Evolutionary conservation across 2,113 vertebrate genomes (phyloP).

Genomic region (Propithecus coquereli): DNA sequence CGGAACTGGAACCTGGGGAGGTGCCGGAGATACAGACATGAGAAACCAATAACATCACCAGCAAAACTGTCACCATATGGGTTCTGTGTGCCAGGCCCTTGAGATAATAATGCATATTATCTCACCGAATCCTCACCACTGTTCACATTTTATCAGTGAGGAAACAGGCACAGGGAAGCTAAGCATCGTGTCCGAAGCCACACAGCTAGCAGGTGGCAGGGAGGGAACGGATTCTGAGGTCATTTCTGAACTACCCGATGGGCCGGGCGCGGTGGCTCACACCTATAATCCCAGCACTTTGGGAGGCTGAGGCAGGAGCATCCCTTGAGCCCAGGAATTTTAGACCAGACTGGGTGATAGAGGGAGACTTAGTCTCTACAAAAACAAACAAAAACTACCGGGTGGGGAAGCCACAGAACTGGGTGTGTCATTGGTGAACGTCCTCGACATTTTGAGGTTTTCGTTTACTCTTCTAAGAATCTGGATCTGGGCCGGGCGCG

Average conservation of each 20-base stretch:
- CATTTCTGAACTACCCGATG: not conserved
- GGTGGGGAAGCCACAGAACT: not conserved
- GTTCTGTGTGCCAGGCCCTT: not conserved
- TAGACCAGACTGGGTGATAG: no score
- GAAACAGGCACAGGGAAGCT: not conserved
- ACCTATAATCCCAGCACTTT: not conserved
- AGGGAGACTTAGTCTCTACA: no score
- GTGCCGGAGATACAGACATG: not conserved
- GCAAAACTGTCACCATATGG: rapidly evolving
- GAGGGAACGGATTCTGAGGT: not conserved
- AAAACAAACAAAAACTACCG: no score
- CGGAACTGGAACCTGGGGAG: not conserved
- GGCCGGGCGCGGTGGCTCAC: not conserved
- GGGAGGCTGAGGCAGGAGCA: not conserved
- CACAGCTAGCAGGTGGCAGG: not conserved
- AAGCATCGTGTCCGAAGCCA: not conserved
- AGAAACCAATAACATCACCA: not conserved
- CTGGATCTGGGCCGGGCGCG: no score
- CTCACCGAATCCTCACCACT: not conserved
- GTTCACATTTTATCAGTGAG: not conserved
- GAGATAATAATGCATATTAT: no score
- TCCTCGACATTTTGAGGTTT: not conserved
- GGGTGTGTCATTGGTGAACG: not conserved
- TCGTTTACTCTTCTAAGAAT: not conserved
- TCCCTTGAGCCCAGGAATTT: not conserved